Base-by-base conservation (phyloP, 2,113 vertebrate species). In the Nothobranchius furzeri region DNA sequence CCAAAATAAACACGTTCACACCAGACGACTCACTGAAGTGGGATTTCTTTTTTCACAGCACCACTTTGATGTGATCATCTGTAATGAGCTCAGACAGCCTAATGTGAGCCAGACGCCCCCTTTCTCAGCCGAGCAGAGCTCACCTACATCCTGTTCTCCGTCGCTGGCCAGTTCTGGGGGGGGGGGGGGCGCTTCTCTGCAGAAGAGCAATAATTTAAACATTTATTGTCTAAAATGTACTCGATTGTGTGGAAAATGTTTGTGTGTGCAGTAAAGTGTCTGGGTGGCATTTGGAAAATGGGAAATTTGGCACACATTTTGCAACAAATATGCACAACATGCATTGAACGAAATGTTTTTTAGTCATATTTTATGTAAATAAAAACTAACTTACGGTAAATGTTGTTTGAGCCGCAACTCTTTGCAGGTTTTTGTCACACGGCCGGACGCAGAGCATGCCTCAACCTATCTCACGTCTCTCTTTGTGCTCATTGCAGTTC, bases 11-110 rank as follows among this genome's bases (percentile, higher is more conserved):
- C 74, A 82, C 43, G 75, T 76, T 50, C 56, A 61, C 64, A 65
- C 30, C 78, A 85, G 74, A 20, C 20, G 20, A 20, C 20, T 20
- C 20, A 20, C 54, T 83, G 69, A 85, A 87, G 88, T 85, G 83
- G 76, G 73, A 54, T 83, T 82, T 77, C 83, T 86, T 76, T 83
- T 82, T 76, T 85, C 83, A 76, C 51, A 68, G 75, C 64, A 64
- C 63, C 55, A 65, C 85, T 88, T 87, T 90, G 86, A 89, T 84
- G 84, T 79, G 43, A 79, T 78, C 35, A 6, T 78, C 59, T 50
- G 61, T 45, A 54, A 20, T 20, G 36, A 80, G 72, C 60, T 71
- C 54, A 70, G 73, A 73, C 63, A 60, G 4, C 75, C 57, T 80
- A 71, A 82, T 76, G 51, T 70, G 71, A 81, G 61, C 66, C 76